Conservation (phyloP, 2,888 invertebrate genomes). For the Neoaliturus tenellus region DNA sequence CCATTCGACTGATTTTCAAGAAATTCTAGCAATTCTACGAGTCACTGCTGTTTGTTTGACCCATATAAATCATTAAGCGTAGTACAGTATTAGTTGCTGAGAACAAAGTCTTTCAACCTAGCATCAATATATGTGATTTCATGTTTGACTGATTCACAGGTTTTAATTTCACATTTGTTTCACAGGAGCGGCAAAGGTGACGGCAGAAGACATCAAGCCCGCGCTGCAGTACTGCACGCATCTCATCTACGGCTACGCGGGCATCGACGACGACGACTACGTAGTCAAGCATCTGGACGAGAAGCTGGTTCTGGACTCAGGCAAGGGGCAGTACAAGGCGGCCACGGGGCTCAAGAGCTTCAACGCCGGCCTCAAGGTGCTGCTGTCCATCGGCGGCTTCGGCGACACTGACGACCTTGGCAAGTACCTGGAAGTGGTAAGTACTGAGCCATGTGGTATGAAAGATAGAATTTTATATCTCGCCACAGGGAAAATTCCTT, state of each 20-base stretch:
- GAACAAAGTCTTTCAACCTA: too few species aligned
- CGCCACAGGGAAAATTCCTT: too few species aligned
- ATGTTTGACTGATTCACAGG: too few species aligned
- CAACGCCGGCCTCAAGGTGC: conserved; percentile 82
- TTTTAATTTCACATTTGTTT: too few species aligned
- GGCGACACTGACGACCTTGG: conserved; percentile 76
- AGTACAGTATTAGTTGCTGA: too few species aligned
- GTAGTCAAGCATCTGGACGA: conserved; percentile 84
- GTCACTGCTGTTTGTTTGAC: too few species aligned
- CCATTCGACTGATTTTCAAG: too few species aligned
- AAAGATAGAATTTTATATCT: too few species aligned
- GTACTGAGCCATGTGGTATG: too few species aligned
- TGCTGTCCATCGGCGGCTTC: conserved; percentile 88
- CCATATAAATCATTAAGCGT: too few species aligned
- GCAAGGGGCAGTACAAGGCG: conserved; percentile 82
- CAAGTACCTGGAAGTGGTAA: conserved; percentile 66
- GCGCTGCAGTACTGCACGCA: conserved; percentile 88
- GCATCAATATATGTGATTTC: too few species aligned
- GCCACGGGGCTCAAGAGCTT: conserved; percentile 82
- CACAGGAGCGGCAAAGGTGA: conserved; percentile 87
- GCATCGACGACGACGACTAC: conserved; percentile 81
- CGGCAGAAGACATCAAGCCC: conserved; percentile 82
- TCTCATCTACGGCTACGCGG: conserved; percentile 86
- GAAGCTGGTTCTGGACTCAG: conserved; percentile 81
- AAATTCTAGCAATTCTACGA: too few species aligned